Conservation (phyloP, 1,140 invertebrate genomes). For the Aradophagus sp. region DNA sequence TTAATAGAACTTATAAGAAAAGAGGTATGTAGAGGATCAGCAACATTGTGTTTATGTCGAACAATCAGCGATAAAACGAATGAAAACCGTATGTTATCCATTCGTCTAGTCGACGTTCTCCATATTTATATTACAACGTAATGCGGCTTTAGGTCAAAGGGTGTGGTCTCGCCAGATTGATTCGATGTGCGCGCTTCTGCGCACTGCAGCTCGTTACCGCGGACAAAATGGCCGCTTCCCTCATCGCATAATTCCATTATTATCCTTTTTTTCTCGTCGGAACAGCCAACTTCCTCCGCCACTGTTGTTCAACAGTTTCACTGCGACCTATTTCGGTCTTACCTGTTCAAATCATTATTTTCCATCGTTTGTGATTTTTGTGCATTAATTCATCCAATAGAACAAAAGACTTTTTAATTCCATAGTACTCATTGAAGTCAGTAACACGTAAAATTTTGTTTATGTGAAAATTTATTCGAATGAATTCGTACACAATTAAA, state of each 20-base stretch:
- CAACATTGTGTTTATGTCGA: slow-evolving; percentile 31
- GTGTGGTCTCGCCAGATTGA: slow-evolving; percentile 73
- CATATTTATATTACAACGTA: slow-evolving; percentile 62
- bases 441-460: too few species aligned
- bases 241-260: slow-evolving; percentile 55
- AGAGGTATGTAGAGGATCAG: slow-evolving; percentile 44
- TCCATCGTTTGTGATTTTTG: too few species aligned
- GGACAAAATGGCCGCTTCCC: slow-evolving; percentile 65
- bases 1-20: too few species aligned
- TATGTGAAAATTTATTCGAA: too few species aligned
- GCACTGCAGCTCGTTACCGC: slow-evolving; percentile 66
- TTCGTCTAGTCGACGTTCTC: slow-evolving; percentile 62
- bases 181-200: slow-evolving; percentile 69
- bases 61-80: slow-evolving; percentile 51
- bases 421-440: too few species aligned
- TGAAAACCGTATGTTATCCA: too few species aligned
- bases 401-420: too few species aligned
- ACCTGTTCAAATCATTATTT: slow-evolving; percentile 24
- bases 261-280: slow-evolving; percentile 34
- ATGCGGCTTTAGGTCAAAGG: slow-evolving; percentile 72
- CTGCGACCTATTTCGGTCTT: slow-evolving; percentile 30
- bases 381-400: too few species aligned
- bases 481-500: too few species aligned
- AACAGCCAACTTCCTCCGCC: slow-evolving; percentile 26
- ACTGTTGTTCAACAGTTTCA: slow-evolving; percentile 23